These are phyloP conservation scores for Mechanitis mazaeus DNA, from an alignment of 2,888 invertebrate species.

Conservation along the genomic window DNA sequence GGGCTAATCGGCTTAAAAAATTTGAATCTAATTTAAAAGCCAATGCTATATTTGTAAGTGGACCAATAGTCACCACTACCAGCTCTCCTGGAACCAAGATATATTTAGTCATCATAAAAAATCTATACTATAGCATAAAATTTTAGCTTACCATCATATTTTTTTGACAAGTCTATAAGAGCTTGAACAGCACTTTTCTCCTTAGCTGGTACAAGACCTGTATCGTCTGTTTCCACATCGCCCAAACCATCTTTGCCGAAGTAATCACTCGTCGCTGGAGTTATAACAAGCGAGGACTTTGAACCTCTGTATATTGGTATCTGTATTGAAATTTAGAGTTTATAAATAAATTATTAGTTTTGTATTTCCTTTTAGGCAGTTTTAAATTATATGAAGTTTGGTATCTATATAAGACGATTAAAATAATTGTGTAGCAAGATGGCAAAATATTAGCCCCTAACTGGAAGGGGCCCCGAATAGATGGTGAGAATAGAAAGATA, in stretches of 20 bases:
- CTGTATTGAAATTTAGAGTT: slow-evolving; percentile 52
- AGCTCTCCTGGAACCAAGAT: slow-evolving; percentile 68
- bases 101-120: background rate
- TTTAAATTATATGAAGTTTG: no score
- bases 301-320: slow-evolving; percentile 84
- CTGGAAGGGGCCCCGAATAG: no score
- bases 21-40: slow-evolving; percentile 81
- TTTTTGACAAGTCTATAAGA: slow-evolving; percentile 76
- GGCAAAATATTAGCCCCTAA: no score
- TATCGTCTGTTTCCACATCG: slow-evolving; percentile 69
- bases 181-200: slow-evolving; percentile 77
- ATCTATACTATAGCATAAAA: background rate
- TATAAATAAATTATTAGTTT: background rate
- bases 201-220: slow-evolving; percentile 61
- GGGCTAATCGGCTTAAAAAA: slow-evolving; percentile 79
- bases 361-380: no score
- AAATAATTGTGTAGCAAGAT: no score
- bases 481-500: no score
- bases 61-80: slow-evolving; percentile 81
- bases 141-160: slow-evolving; percentile 60
- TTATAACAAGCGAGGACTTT: slow-evolving; percentile 60
- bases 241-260: slow-evolving; percentile 85
- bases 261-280: slow-evolving; percentile 45
- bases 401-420: no score
- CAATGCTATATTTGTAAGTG: slow-evolving; percentile 88